Evolutionary conservation across 2,888 invertebrate species (phyloP), one percentile per base, ranked within the genome.

Genomic region (Cynaeus angustus): DNA sequence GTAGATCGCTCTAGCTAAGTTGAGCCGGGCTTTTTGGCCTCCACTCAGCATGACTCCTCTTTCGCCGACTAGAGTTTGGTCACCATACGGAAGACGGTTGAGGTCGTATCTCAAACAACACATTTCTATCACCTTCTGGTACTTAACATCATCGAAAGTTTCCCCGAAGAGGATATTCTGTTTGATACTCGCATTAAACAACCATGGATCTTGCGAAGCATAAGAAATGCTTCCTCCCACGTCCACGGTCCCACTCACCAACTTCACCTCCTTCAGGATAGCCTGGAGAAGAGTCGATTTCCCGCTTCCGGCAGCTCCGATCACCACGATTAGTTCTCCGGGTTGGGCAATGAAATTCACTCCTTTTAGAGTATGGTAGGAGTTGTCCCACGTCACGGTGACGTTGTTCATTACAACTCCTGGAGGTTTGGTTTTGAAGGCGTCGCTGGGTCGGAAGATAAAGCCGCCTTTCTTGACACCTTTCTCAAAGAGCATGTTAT

Each of bases 81-180:
- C 70, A 1, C 66, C 66, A 9, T 45, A 14, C 7, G 58, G 43
- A 56, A 70, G 62, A 9, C 28, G 16, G 10, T 46, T 30, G 1
- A 70, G 55, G 33, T 70, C 70, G 46, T 48, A 37, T 3, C 67
- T 56, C 13, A 70, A 45, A n/a, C 53, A 53, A 30, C 70, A 70
- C 12, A 70, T 62, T 21, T 66, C 46, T 4, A 70, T 38, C 4
- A 70, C 64, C 13, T 70, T 59, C 12, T 41, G 28, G 52, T 70
- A 70, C 26, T 61, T 14, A 21, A 21, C 13, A 14, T 41, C 38
- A 8, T 70, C 41, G n/a, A 61, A 56, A 5, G 62, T 62, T 12
- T 58, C 30, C 7, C 70, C 70, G 12, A 70, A 70, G 0, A 70
- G 52, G 8, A 70, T 70, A 33, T 70, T 70, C 50, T 70, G 66